A percentile compares a stretch with the other conserved stretches of the same genome.
phyloP scores from a whole-genome alignment of 2,113 vertebrate genomes.

The Hemiprocne comata region DNA sequence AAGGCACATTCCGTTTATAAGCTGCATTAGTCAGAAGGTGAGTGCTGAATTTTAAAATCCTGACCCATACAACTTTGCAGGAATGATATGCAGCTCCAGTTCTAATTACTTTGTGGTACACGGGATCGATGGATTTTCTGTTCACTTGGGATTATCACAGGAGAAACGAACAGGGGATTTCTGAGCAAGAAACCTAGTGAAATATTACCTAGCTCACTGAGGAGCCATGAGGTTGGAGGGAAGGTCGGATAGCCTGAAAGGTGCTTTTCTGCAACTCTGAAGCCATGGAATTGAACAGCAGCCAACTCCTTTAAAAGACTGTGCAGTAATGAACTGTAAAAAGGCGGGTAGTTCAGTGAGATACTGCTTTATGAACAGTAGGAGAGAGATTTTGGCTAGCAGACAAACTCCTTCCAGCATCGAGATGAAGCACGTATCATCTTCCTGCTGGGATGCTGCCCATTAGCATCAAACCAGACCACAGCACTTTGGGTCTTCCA shows the following conservation, averaged over 20 bases:
- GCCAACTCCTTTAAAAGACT: not conserved
- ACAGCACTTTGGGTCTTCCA: not conserved
- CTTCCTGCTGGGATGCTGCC: constrained; percentile 44
- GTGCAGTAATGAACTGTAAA: constrained; percentile 5
- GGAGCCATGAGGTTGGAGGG: not conserved
- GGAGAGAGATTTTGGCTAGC: constrained; percentile 23
- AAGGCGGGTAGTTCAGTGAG: not conserved
- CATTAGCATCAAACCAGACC: constrained; percentile 16
- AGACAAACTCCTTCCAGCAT: constrained; percentile 24
- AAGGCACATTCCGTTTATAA: constrained; percentile 5
- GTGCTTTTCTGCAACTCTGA: constrained; percentile 18
- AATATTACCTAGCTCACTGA: not conserved
- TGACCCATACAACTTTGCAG: not conserved
- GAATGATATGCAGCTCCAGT: not conserved
- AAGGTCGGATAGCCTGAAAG: not conserved
- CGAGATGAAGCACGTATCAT: not conserved
- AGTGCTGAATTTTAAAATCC: constrained; percentile 20
- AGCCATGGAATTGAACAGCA: constrained; percentile 9
- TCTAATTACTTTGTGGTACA: not conserved
- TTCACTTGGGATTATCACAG: not conserved
- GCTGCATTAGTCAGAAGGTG: not conserved
- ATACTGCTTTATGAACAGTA: constrained; percentile 26
- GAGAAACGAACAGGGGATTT: not conserved
- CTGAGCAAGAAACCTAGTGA: not conserved
- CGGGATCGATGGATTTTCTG: not conserved